Evolutionary conservation across 2,888 invertebrate species (phyloP).

Genomic region (Himalopsyche japonica): DNA sequence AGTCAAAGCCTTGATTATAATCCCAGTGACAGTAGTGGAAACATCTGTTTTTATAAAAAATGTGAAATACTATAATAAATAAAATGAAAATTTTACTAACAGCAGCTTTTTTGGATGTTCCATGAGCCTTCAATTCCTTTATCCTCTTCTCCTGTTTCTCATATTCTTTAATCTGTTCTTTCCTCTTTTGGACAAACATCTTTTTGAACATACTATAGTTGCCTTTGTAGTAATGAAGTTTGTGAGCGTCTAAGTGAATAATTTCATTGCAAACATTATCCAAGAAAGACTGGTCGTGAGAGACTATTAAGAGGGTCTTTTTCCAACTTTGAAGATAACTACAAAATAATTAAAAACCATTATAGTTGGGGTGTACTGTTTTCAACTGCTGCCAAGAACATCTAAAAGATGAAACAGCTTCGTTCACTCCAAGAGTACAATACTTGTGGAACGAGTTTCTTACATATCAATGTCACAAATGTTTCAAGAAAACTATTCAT

Average conservation of each 20-base stretch:
- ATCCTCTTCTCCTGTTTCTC: slow-evolving; percentile 97
- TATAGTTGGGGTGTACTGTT: no score
- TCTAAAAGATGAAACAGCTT: no score
- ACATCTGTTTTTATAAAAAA: not conserved
- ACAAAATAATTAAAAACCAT: slow-evolving; percentile 25
- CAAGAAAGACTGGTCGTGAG: slow-evolving; percentile 99
- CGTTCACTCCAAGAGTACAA: no score
- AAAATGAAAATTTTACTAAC: slow-evolving; percentile 48
- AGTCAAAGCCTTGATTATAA: no score
- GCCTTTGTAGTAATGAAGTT: slow-evolving; percentile 95
- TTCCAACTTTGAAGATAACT: slow-evolving; percentile 98
- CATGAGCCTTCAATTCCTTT: slow-evolving; percentile 93
- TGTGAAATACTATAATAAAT: not conserved
- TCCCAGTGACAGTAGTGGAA: no score
- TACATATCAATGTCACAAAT: no score
- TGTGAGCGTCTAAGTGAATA: slow-evolving; percentile 93
- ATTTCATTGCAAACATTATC: slow-evolving; percentile 99
- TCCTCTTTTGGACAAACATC: slow-evolving; percentile 95
- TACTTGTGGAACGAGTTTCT: no score
- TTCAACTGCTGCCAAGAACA: no score
- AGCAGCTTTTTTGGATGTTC: slow-evolving; percentile 94
- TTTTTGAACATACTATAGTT: slow-evolving; percentile 98
- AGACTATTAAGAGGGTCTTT: slow-evolving; percentile 96
- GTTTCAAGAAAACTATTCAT: no score
- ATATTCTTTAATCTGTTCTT: slow-evolving; percentile 94